phyloP scores from a whole-genome alignment of 1,140 invertebrate genomes.

The Penaeus japonicus region DNA sequence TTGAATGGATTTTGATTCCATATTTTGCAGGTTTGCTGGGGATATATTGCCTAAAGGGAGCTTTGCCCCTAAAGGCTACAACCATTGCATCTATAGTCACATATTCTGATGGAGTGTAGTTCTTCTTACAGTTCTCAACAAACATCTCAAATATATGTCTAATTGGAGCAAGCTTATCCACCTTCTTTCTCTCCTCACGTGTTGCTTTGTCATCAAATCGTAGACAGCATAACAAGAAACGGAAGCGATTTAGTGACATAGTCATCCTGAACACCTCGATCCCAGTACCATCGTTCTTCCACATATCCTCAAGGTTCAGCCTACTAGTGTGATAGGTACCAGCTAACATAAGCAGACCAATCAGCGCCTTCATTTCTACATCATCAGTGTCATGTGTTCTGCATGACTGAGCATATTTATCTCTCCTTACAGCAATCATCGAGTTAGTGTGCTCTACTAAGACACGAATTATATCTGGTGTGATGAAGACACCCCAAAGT shows the following conservation, averaged over 20 bases:
- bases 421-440: not conserved
- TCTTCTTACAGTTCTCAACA: conserved; percentile 46
- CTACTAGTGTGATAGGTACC: not conserved
- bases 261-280: conserved; percentile 28
- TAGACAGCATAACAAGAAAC: conserved; percentile 28
- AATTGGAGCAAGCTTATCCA: conserved; percentile 36
- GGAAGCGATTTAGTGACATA: conserved; percentile 35
- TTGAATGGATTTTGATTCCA: conserved; percentile 57
- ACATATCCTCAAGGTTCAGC: conserved; percentile 1
- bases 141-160: conserved; percentile 44
- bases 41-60: conserved; percentile 55
- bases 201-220: conserved; percentile 23
- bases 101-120: conserved; percentile 29
- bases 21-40: conserved; percentile 59
- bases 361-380: conserved; percentile 21
- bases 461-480: conserved; percentile 16
- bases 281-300: not conserved
- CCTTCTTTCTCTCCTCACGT: conserved; percentile 24
- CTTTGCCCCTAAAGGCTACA: conserved; percentile 50
- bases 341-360: conserved; percentile 20
- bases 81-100: conserved; percentile 59
- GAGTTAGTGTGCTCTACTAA: conserved; percentile 29
- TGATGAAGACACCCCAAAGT: conserved; percentile 28
- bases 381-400: conserved; percentile 25
- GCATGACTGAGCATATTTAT: conserved; percentile 2